Percentiles rank a stretch among this genome's conserved stretches.
These are phyloP conservation scores for Prochilodus magdalenae DNA, from an alignment of 2,113 vertebrate species.

Conservation along the genomic window DNA sequence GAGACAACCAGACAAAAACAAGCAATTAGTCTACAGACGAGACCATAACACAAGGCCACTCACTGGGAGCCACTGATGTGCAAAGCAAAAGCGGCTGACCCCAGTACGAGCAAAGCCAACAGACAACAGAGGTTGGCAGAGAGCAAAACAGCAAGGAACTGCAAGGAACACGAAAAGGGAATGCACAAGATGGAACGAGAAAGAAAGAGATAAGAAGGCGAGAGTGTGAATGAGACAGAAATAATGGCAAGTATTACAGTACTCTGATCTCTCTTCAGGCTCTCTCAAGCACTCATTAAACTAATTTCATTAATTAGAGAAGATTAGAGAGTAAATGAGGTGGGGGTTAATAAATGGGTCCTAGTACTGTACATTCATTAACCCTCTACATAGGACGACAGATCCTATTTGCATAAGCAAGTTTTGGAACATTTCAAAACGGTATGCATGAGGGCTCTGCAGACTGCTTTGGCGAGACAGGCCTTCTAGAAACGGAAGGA, in stretches of 20 bases:
- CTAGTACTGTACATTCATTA: no score
- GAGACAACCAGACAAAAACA: slow-evolving; percentile 70
- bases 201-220: background rate
- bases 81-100: slow-evolving; percentile 68
- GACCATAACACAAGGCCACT: slow-evolving; percentile 64
- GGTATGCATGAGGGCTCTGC: no score
- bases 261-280: background rate
- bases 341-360: no score
- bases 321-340: no score
- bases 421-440: no score
- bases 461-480: no score
- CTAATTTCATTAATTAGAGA: no score
- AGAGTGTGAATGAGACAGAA: background rate
- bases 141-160: slow-evolving; percentile 9
- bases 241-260: background rate
- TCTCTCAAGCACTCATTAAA: slow-evolving; percentile 12
- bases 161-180: background rate
- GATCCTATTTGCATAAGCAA: no score
- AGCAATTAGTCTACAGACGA: slow-evolving; percentile 74
- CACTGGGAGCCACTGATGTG: slow-evolving; percentile 75
- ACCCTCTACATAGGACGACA: no score
- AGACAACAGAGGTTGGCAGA: slow-evolving; percentile 1
- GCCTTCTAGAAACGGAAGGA: no score
- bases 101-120: slow-evolving; percentile 14
- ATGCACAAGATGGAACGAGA: background rate